Evolutionary conservation across 2,797 vertebrate genomes (phyloP), one percentile per base, ranked within the genome.

Genomic region (Sciurus vulgaris): DNA sequence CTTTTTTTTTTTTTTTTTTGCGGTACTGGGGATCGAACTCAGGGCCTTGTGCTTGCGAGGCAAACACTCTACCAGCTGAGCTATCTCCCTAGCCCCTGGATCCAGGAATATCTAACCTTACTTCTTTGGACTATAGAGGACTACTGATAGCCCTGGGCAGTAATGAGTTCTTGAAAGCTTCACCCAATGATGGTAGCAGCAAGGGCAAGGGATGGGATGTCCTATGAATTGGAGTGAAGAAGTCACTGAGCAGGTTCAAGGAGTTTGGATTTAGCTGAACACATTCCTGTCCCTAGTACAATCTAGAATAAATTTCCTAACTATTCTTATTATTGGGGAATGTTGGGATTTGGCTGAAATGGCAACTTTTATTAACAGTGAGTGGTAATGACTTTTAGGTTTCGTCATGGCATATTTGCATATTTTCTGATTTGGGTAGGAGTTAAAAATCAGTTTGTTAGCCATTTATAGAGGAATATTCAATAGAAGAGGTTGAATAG

Each of bases 391-490:
- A 51, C 5, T 41, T 47, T 59, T 24, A 78, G 38, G 26, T n/a
- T 82, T 49, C 33, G 90, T 79, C 76, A 88, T 0, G n/a, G 44
- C 83, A 6, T 9, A 38, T 76, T 26, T 73, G 65, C 30, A 7
- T 47, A 41, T 65, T 77, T 69, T 92, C 95, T 41, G 44, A 78
- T 73, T 89, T 47, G 67, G 79, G 56, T 28, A 95, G 5, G 2
- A 83, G 77, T 96, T 93, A 51, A 91, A 73, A 67, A 83, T 12
- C 84, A 73, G 76, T 79, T 89, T 47, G 33, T 82, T 78, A 86
- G 61, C 35, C 73, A 38, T 61, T 89, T 33, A 74, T 4, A 93
- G 56, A 95, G 33, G n/a, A 67, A 51, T 20, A 56, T 79, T 91
- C 38, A 41, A 95, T 12, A 73, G 88, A 89, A 84, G 76, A 82